Evolutionary conservation across 2,797 vertebrate genomes (phyloP), one percentile per base, ranked within the genome.

Genomic region (Rhinatrema bivittatum): DNA sequence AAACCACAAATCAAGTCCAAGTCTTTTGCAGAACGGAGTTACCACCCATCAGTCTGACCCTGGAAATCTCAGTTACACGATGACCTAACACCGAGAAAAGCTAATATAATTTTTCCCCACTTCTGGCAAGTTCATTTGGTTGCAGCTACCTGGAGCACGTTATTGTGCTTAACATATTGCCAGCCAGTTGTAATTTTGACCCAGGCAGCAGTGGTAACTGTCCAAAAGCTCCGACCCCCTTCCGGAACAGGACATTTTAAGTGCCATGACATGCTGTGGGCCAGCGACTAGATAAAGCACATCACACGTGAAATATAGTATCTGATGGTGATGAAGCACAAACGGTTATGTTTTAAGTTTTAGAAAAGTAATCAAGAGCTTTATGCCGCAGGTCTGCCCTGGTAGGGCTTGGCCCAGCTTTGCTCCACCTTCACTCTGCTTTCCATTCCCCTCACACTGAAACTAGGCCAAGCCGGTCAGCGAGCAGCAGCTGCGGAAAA

Each of bases 341-440:
- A 72, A 78, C 65, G 70, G 84, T 87, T 77, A 72, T 68, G 44
- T 69, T n/a, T 81, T 78, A 81, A 84, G 73, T 59, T 75, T 78
- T 85, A 76, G 74, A 88, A 87, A 82, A 78, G 76, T 84, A n/a
- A n/a, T n/a, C n/a, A n/a, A n/a, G n/a, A n/a, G n/a, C n/a, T n/a
- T n/a, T n/a, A n/a, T n/a, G n/a, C n/a, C n/a, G n/a, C n/a, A n/a
- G n/a, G n/a, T n/a, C n/a, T n/a, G n/a, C n/a, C 43, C 59, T 75
- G 60, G 50, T 57, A 65, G 59, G 36, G 33, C 56, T 43, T 53
- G 40, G 31, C 60, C 64, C 56, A 54, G n/a, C n/a, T n/a, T n/a
- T n/a, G n/a, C 65, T 38, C 30, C 7, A 55, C 69, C 54, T 42
- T 78, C 62, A 50, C 59, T 44, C 13, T 22, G 52, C 53, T 73